These are phyloP conservation scores for Menura novaehollandiae DNA, from an alignment of 2,113 vertebrate genomes.

Conservation along the genomic window DNA sequence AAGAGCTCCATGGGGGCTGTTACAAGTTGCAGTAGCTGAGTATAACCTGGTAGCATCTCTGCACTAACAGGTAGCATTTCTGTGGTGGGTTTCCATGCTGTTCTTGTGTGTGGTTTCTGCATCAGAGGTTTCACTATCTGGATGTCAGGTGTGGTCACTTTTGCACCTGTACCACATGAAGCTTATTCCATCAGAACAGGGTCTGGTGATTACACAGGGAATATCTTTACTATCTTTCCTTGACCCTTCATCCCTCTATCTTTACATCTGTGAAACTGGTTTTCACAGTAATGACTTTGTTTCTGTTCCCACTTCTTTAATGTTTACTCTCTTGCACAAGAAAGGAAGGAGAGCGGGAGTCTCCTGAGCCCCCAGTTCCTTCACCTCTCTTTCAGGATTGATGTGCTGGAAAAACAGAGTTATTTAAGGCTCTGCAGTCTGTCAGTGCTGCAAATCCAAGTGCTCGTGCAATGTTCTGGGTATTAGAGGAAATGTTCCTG, in stretches of 20 bases:
- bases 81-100: neutral
- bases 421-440: neutral
- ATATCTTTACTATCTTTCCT: neutral
- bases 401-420: neutral
- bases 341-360: neutral
- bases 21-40: neutral
- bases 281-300: neutral
- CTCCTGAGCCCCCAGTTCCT: neutral
- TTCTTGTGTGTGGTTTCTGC: neutral
- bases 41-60: neutral
- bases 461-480: neutral
- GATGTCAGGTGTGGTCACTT: neutral
- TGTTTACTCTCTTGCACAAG: neutral
- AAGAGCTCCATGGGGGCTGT: neutral
- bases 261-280: neutral
- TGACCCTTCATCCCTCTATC: neutral
- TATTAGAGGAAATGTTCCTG: neutral
- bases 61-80: neutral
- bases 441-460: neutral
- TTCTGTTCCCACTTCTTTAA: neutral
- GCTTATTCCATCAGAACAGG: neutral
- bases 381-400: neutral
- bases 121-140: neutral
- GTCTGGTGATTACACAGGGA: accelerated
- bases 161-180: neutral